Conservation (phyloP, 2,888 invertebrate species). For the Mechanitis mazaeus region DNA sequence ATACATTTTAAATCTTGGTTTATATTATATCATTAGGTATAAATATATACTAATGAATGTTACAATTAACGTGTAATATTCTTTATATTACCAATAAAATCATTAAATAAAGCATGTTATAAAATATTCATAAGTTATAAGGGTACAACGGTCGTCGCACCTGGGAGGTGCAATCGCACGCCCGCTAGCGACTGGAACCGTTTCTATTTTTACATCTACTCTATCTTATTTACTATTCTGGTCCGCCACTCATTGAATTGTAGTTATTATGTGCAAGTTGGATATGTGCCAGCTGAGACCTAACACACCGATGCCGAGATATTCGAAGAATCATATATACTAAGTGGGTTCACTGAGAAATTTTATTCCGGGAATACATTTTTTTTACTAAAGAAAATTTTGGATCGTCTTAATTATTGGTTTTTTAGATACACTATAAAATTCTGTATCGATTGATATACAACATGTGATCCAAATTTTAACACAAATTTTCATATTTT, state of each 20-base stretch:
- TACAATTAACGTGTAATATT: too few species aligned
- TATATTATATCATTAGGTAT: too few species aligned
- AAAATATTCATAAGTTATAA: constrained; percentile 30
- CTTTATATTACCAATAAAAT: too few species aligned
- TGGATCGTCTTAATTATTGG: too few species aligned
- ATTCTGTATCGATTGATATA: too few species aligned
- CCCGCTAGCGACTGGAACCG: constrained; percentile 67
- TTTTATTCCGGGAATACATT: constrained; percentile 11
- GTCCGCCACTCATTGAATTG: constrained; percentile 77
- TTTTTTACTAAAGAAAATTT: too few species aligned
- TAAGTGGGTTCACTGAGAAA: constrained; percentile 19
- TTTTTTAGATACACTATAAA: too few species aligned
- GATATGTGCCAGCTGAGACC: constrained; percentile 69
- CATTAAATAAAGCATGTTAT: too few species aligned
- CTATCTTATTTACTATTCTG: constrained; percentile 77
- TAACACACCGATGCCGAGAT: constrained; percentile 67
- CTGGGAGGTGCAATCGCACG: constrained; percentile 70
- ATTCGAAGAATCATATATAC: constrained; percentile 64
- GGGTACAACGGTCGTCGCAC: constrained; percentile 67
- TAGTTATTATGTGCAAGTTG: constrained; percentile 77
- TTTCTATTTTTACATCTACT: constrained; percentile 72
- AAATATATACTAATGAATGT: too few species aligned
- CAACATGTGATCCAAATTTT: too few species aligned
- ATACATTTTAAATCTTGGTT: too few species aligned
- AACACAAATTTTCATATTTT: too few species aligned